These are phyloP conservation scores for Eumaeus atala DNA, from an alignment of 1,140 invertebrate species.

Conservation along the genomic window DNA sequence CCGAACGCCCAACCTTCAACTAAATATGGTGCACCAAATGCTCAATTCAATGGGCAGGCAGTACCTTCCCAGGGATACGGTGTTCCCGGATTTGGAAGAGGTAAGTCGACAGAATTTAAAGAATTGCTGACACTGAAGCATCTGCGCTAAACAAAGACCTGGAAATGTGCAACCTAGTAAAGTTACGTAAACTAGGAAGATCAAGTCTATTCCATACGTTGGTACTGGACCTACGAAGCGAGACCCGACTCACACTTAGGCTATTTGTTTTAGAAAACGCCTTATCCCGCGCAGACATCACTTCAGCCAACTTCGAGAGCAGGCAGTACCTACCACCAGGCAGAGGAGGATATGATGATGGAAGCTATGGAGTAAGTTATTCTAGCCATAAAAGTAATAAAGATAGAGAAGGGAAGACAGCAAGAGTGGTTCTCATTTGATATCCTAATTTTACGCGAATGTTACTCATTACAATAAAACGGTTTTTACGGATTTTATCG, in stretches of 20 bases:
- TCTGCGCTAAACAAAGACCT: no score
- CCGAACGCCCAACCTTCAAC: conserved; percentile 17
- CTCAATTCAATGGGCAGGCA: conserved; percentile 7
- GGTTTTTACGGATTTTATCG: no score
- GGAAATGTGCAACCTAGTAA: no score
- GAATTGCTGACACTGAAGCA: no score
- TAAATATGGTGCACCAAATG: conserved; percentile 29
- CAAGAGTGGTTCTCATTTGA: no score
- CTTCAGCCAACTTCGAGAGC: conserved; percentile 20
- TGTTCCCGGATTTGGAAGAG: conserved; percentile 27
- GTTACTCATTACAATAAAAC: no score
- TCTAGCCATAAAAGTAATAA: no score
- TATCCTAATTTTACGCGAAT: no score
- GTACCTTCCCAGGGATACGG: conserved; percentile 38
- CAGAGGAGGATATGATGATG: conserved; percentile 37
- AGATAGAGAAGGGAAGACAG: not conserved
- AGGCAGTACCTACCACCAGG: conserved; percentile 51
- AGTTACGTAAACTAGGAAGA: no score
- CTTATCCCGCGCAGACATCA: not conserved
- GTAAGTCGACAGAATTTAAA: conserved; percentile 11
- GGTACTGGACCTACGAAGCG: not conserved
- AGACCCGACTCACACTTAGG: not conserved
- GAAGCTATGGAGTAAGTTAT: conserved; percentile 31
- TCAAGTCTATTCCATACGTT: no score
- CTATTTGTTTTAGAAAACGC: not conserved